Evolutionary conservation across 2,888 invertebrate genomes (phyloP).

Genomic region (Oxycera nigricornis): DNA sequence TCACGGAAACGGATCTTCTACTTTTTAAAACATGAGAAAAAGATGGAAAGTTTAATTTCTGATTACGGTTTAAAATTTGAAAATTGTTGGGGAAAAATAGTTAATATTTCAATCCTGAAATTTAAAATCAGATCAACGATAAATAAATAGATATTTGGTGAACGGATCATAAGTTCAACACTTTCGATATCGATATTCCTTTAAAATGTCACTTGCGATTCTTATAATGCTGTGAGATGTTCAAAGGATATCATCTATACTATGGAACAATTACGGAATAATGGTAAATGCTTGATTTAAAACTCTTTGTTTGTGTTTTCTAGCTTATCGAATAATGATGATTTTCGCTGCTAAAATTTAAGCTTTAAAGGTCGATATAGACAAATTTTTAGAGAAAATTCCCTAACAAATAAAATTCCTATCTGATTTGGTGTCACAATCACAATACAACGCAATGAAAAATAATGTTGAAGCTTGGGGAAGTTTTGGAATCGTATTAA

Average conservation of each 20-base stretch:
- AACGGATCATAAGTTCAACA: not conserved
- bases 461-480: not conserved
- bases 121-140: not conserved
- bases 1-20: too few relatives aligned
- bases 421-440: too few relatives aligned
- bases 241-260: too few relatives aligned
- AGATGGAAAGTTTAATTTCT: too few relatives aligned
- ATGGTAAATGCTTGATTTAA: not conserved
- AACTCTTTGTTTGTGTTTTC: not conserved
- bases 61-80: too few relatives aligned
- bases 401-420: too few relatives aligned
- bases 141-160: not conserved
- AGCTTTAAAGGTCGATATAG: too few relatives aligned
- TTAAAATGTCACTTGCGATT: not conserved
- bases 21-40: too few relatives aligned
- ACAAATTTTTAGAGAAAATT: not conserved
- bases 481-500: not conserved
- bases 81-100: not conserved
- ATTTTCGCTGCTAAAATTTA: not conserved
- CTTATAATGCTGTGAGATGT: not conserved
- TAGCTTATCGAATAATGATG: not conserved
- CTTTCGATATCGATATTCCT: not conserved
- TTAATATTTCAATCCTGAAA: not conserved
- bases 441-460: too few relatives aligned
- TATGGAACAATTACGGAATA: not conserved